phyloP scores from a whole-genome alignment of 2,797 vertebrate genomes.

The Meda fulgida region DNA sequence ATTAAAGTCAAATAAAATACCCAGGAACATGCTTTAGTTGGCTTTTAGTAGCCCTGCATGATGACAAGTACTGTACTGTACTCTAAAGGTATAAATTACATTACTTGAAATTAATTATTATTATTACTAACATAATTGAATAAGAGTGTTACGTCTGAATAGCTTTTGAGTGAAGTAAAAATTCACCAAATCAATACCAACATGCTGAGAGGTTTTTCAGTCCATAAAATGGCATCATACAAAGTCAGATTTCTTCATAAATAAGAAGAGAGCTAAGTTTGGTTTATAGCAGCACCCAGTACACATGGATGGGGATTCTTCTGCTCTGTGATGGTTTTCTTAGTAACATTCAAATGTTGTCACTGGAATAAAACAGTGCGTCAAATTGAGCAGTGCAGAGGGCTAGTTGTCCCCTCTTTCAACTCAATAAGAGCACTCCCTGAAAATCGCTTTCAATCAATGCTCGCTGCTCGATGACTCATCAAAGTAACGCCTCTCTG shows the following conservation, averaged over 20 bases:
- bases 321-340: constrained; percentile 21
- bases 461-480: constrained; percentile 30
- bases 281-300: background rate
- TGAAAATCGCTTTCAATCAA: constrained; percentile 44
- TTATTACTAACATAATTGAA: background rate
- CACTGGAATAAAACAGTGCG: constrained; percentile 12
- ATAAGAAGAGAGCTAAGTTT: constrained; percentile 10
- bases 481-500: constrained; percentile 42
- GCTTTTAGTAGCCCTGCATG: background rate
- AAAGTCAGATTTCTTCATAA: background rate
- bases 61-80: background rate
- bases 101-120: background rate
- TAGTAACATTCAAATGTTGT: constrained; percentile 23
- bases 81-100: background rate
- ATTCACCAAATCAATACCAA: background rate
- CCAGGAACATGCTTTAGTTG: background rate
- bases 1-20: background rate
- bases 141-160: background rate
- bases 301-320: constrained; percentile 6
- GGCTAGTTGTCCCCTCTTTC: constrained; percentile 10
- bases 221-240: background rate
- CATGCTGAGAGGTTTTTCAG: background rate
- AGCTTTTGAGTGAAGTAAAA: background rate
- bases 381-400: constrained; percentile 17
- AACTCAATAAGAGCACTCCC: constrained; percentile 30